Evolutionary conservation across 1,140 invertebrate genomes (phyloP), one percentile per base, ranked within the genome.

Genomic region (Cydia fagiglandana): DNA sequence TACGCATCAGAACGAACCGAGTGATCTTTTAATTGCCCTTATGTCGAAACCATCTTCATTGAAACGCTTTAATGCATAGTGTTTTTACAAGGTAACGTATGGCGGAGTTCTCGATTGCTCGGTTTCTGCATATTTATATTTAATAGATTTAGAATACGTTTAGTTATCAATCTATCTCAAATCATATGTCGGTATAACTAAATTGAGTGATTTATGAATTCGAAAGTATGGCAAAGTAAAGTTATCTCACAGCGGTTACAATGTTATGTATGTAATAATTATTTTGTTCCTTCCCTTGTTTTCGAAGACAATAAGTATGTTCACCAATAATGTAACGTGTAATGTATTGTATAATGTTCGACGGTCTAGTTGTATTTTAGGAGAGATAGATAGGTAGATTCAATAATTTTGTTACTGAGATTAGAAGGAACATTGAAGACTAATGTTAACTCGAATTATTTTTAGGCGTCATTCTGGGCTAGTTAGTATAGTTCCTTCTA

Each of bases 251-350:
- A n/a, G n/a, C n/a, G 50, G n/a, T n/a, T 50, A 9, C 7, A 17
- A 56, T 61, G 24, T 61, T 61, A 61, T 61, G 20, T 24, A 61
- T 61, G 56, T 4, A 61, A 61, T 61, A 24, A n/a, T 53, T 53
- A 17, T 61, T 61, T 61, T 61, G 24, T 1, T 61, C 53, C 53
- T 61, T 20, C 17, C 17, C 53, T 61, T 61, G 9, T 61, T 61
- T 61, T 61, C 53, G 10, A 61, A 61, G 56, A 61, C 56, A 61
- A 61, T 61, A 61, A 61, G 56, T 61, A 61, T 61, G 56, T 61
- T 61, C 56, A 61, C 56, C 56, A 61, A 61, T 61, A 24, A 61
- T 61, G 20, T 61, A 61, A 61, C 4, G 10, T 56, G 53, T 56
- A 61, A 61, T 61, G 56, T 61, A 61, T 61, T 24, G 56, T 61